Conservation (phyloP, 1,140 invertebrate species). For the Phymorhynchus buccinoides region DNA sequence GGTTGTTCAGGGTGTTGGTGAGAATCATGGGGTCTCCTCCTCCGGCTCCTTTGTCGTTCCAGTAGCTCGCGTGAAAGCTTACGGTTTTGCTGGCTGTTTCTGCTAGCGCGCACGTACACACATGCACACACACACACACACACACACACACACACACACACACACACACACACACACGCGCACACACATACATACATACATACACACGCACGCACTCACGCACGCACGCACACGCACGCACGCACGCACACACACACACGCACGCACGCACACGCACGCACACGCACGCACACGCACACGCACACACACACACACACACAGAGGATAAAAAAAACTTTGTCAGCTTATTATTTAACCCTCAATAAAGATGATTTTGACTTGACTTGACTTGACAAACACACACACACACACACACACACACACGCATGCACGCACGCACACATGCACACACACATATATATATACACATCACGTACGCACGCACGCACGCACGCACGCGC, state of each 20-base stretch:
- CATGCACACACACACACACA: background rate
- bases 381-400: too few relatives aligned
- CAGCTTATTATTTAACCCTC: too few relatives aligned
- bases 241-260: background rate
- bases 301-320: background rate
- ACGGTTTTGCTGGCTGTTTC: background rate
- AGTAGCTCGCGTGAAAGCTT: background rate
- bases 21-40: background rate
- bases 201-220: constrained; percentile 8
- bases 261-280: background rate
- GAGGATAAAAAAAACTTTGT: too few relatives aligned
- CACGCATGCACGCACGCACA: background rate
- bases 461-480: background rate
- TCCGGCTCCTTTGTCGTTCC: background rate
- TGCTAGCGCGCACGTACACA: background rate
- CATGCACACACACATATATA: background rate
- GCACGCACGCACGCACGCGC: background rate
- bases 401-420: constrained; percentile 1
- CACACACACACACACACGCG: background rate
- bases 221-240: background rate
- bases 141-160: background rate
- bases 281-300: too few relatives aligned
- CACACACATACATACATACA: constrained; percentile 3
- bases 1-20: background rate
- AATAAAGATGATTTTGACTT: too few relatives aligned